Conservation (phyloP, 2,888 invertebrate genomes). For the Pasiphila rectangulata region DNA sequence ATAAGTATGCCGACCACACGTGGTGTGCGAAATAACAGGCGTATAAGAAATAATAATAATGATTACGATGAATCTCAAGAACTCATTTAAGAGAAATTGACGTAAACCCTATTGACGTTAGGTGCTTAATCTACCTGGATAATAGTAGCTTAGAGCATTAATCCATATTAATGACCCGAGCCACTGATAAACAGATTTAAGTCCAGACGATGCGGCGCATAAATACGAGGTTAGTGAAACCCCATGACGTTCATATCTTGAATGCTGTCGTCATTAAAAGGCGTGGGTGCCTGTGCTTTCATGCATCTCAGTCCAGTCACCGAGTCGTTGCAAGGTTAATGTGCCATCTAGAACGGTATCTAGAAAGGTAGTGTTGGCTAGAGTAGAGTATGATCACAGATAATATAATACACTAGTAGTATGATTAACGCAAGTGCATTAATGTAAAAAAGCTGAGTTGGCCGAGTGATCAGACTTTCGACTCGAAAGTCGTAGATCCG, state of each 20-base stretch:
- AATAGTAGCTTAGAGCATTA: conserved; percentile 3
- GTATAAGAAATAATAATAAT: too few relatives aligned
- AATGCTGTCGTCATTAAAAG: conserved; percentile 10
- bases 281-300: conserved; percentile 5
- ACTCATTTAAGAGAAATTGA: too few relatives aligned
- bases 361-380: background rate
- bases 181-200: conserved; percentile 11
- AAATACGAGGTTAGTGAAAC: conserved; percentile 26
- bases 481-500: background rate
- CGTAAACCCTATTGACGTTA: too few relatives aligned
- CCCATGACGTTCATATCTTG: conserved; percentile 30
- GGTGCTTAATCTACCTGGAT: too few relatives aligned
- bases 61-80: too few relatives aligned
- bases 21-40: too few relatives aligned
- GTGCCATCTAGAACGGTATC: background rate
- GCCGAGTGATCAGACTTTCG: too few relatives aligned
- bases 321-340: conserved; percentile 1
- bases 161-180: conserved; percentile 10
- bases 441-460: too few relatives aligned
- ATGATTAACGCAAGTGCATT: too few relatives aligned
- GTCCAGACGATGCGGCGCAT: conserved; percentile 12
- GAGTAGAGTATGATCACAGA: too few relatives aligned
- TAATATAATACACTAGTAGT: too few relatives aligned
- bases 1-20: too few relatives aligned
- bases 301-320: background rate